Evolutionary conservation across 2,113 vertebrate genomes (phyloP), one percentile per base, ranked within the genome.

Genomic region (Uria aalge): DNA sequence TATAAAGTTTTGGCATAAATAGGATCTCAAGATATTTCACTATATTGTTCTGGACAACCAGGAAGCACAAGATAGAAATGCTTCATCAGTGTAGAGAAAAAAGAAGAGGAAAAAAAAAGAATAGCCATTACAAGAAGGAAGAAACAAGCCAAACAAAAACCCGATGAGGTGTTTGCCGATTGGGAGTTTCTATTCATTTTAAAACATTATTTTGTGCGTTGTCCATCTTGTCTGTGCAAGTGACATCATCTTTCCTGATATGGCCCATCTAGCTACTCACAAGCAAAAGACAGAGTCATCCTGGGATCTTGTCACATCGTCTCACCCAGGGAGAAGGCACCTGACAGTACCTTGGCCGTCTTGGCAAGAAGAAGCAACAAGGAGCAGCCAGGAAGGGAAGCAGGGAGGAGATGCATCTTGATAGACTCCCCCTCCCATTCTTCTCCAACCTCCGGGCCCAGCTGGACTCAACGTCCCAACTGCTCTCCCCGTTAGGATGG

Each of bases 351-450:
- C 92, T 86, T 92, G 91, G 76, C 86, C 11, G 11, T 77, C 86
- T 95, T 72, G 41, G 94, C 93, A 92, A 88, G 85, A 93, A 92
- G 84, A 17, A 92, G 86, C 76, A 87, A 95, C 85, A 76, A 80
- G 76, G 62, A 59, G 43, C 80, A 89, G 84, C 89, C 91, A 92
- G 90, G 60, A 93, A 77, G 78, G 75, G 69, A 93, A 91, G 77
- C 79, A 93, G 80, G 66, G 81, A 82, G 50, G 85, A 82, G 41
- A 56, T 60, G n/a, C 32, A 67, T 94, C 94, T 81, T 56, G 82
- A 97, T 85, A 96, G 93, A 73, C 55, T 90, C 82, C 59, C 88
- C 62, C 57, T 89, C 89, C 11, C 59, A 29, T 71, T 90, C 77
- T 77, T 32, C 87, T 71, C 34, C 91, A 90, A 36, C 60, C 94